A percentile compares a stretch with the other conserved stretches of the same genome.
phyloP scores from a whole-genome alignment of 2,888 invertebrate genomes.

The Galeopsomyia nigrocyanea region DNA sequence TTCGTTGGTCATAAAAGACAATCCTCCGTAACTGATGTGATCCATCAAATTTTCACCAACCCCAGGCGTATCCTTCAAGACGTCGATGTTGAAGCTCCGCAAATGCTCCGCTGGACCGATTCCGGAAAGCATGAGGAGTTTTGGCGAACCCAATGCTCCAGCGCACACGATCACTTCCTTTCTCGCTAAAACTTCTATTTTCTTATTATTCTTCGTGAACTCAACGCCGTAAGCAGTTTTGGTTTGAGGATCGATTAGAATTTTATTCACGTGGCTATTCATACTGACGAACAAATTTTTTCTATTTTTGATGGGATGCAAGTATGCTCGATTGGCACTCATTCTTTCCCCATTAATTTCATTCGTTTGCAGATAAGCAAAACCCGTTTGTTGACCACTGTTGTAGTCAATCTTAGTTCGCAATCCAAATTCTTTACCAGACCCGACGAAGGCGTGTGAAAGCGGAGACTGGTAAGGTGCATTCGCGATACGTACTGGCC shows the following conservation, averaged over 20 bases:
- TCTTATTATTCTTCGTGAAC: constrained; percentile 71
- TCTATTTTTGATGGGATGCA: constrained; percentile 72
- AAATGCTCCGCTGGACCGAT: constrained; percentile 74
- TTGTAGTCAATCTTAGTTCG: constrained; percentile 80
- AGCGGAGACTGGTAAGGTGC: constrained; percentile 72
- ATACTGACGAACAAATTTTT: constrained; percentile 78
- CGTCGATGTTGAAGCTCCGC: constrained; percentile 71
- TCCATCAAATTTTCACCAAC: constrained; percentile 78
- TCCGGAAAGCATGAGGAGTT: constrained; percentile 88
- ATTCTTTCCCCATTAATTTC: constrained; percentile 74
- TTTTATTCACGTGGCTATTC: constrained; percentile 74
- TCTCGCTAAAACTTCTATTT: constrained; percentile 72
- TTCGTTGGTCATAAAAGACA: constrained; percentile 71
- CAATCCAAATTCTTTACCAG: constrained; percentile 74
- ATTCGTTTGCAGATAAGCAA: constrained; percentile 76
- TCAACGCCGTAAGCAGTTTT: constrained; percentile 80
- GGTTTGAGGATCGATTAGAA: constrained; percentile 76
- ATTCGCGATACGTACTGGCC: constrained; percentile 73
- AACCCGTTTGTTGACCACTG: constrained; percentile 75
- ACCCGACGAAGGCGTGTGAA: constrained; percentile 75
- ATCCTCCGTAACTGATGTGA: constrained; percentile 75
- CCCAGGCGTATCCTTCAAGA: constrained; percentile 73
- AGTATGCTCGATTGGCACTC: constrained; percentile 74
- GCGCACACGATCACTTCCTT: constrained; percentile 89
- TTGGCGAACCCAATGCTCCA: constrained; percentile 90